Evolutionary conservation across 1,140 invertebrate genomes (phyloP), one percentile per base, ranked within the genome.

Genomic region (Trinorchestia longiramus): DNA sequence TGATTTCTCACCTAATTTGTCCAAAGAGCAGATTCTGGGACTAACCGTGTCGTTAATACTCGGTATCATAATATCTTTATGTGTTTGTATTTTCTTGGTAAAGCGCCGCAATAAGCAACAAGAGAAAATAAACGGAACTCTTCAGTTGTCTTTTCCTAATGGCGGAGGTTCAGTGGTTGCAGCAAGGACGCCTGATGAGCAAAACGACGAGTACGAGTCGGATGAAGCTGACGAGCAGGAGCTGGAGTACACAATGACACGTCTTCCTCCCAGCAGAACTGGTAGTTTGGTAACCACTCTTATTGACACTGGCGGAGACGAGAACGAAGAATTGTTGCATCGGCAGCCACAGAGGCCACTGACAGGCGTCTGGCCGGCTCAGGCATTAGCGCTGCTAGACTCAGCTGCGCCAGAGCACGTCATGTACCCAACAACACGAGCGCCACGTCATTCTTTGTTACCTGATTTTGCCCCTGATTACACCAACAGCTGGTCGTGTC

Each of bases 361-460:
- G 11, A 94, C 92, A 1, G 92, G 92, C 4, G 92, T 94, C 3
- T 94, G 92, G 92, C 96, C 96, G 15, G 96, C 96, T n/a, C 95
- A 96, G 44, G 96, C 96, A 40, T 96, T 96, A 40, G 96, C 96
- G 43, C 88, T 96, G 88, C 96, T 96, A n/a, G 96, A 96, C 87
- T 96, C 96, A 6, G 96, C 96, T 6, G 96, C 96, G 23, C 96
- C 96, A 6, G 96, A 96, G 44, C 95, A 96, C 95, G 96, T 96
- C 0, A 96, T 96, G 96, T 96, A 96, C 43, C 91, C 96, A 17
- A 96, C 96, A 17, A 92, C 96, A 45, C 95, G 95, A 23, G 95
- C 96, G 0, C 96, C 96, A 43, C 95, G 96, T 36, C 96, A 96
- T 53, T 96, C 96, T 91, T 95, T 96, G 95, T 95, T 96, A 92